Percentiles rank a stretch among this genome's conserved stretches.
These are phyloP conservation scores for Dysdera silvatica DNA, from an alignment of 1,140 invertebrate species.

Conservation along the genomic window DNA sequence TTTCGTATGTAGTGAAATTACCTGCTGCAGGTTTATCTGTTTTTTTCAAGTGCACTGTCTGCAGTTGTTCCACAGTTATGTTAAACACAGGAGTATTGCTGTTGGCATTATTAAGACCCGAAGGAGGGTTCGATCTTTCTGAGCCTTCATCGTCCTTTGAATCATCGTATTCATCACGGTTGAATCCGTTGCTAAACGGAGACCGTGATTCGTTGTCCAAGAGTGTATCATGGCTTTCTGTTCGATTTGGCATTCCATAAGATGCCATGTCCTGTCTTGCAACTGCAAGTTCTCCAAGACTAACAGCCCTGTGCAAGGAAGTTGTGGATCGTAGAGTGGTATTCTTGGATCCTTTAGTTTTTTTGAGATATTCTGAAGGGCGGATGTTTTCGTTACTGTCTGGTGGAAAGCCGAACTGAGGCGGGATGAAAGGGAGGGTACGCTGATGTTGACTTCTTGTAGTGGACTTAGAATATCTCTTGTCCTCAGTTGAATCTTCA, in stretches of 20 bases:
- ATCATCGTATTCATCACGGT: too few relatives aligned
- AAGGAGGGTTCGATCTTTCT: conserved; percentile 6
- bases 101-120: conserved; percentile 27
- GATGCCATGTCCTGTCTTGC: conserved; percentile 16
- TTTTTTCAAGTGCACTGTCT: conserved; percentile 67
- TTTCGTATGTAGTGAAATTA: not conserved
- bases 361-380: conserved; percentile 79
- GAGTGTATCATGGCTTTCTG: conserved; percentile 24
- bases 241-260: conserved; percentile 13
- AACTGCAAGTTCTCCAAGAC: conserved; percentile 15
- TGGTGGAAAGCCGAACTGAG: conserved; percentile 64
- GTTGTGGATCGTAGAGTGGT: conserved; percentile 18
- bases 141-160: conserved; percentile 3
- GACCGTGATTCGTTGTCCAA: conserved; percentile 23
- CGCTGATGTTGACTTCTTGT: conserved; percentile 17
- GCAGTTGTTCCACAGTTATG: conserved; percentile 75
- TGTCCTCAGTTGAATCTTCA: conserved; percentile 13
- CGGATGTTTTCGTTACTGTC: conserved; percentile 71
- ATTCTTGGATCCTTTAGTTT: conserved; percentile 49
- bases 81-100: conserved; percentile 53
- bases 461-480: conserved; percentile 10
- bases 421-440: conserved; percentile 75
- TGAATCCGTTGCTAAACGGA: not conserved
- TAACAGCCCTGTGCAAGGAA: conserved; percentile 17
- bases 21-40: conserved; percentile 48